Conservation (phyloP, 92 coral and sea anemone genomes). For the Blastomussa wellsi region DNA sequence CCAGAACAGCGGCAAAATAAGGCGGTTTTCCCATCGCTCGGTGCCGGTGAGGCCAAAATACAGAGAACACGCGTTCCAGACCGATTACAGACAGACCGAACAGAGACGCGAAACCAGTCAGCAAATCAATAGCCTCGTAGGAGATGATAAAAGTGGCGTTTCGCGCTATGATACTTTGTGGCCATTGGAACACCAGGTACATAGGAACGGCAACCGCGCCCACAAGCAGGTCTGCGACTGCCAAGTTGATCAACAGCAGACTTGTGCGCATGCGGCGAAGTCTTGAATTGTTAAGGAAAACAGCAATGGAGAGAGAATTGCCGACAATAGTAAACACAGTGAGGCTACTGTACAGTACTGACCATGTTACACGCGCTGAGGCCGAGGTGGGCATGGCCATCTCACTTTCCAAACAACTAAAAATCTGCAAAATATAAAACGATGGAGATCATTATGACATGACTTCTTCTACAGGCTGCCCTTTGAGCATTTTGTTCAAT, state of each 20-base stretch:
- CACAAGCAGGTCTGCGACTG: constrained; percentile 70
- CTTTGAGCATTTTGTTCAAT: background rate
- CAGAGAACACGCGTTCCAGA: constrained; percentile 38
- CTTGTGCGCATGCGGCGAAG: constrained; percentile 69
- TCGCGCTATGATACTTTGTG: background rate
- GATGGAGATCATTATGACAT: no score
- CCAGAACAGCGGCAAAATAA: constrained; percentile 16
- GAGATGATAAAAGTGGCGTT: background rate
- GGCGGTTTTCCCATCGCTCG: constrained; percentile 25
- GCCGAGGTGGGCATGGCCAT: constrained; percentile 17
- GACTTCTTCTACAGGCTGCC: background rate
- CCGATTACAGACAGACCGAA: constrained; percentile 36
- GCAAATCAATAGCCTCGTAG: constrained; percentile 25
- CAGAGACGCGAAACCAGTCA: constrained; percentile 41
- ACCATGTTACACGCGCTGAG: constrained; percentile 44
- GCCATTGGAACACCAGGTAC: constrained; percentile 57
- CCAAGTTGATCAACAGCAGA: constrained; percentile 51
- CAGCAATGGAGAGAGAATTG: constrained; percentile 47
- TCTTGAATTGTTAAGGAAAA: constrained; percentile 47
- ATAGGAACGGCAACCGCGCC: constrained; percentile 65
- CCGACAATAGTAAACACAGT: constrained; percentile 45
- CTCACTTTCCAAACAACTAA: background rate
- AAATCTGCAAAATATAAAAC: background rate
- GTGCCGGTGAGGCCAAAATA: constrained; percentile 47
- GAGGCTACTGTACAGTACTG: constrained; percentile 47